A percentile compares a stretch with the other conserved stretches of the same genome.
phyloP scores from a whole-genome alignment of 1,140 invertebrate genomes.

The Gryllus bimaculatus region DNA sequence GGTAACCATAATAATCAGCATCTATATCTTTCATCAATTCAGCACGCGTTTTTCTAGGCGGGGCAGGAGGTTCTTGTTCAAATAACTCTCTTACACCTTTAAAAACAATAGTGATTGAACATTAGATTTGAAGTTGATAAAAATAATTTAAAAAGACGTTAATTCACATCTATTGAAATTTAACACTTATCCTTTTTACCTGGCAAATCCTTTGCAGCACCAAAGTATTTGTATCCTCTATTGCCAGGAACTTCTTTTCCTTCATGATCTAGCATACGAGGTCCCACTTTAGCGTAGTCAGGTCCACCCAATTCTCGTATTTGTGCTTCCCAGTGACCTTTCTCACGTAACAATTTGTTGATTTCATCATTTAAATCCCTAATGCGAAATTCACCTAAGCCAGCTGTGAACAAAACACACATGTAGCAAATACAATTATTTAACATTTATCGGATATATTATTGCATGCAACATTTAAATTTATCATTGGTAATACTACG shows the following conservation, averaged over 20 bases:
- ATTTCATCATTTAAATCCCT: conserved; percentile 99
- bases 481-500: too few species aligned
- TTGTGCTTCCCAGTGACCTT: conserved; percentile 94
- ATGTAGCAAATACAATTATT: too few species aligned
- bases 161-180: too few species aligned
- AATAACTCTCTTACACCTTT: conserved; percentile 91
- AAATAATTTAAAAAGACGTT: not conserved
- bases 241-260: conserved; percentile 96
- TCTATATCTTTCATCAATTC: conserved; percentile 98
- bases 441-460: too few species aligned
- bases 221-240: conserved; percentile 98
- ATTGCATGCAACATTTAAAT: too few species aligned
- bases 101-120: not conserved
- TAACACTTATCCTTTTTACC: conserved; percentile 34
- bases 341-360: conserved; percentile 92
- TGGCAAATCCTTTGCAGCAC: conserved; percentile 96
- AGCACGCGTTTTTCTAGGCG: conserved; percentile 81
- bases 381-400: conserved; percentile 95
- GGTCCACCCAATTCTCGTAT: conserved; percentile 92
- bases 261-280: conserved; percentile 91
- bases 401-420: conserved; percentile 50
- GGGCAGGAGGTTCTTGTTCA: conserved; percentile 85
- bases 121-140: not conserved
- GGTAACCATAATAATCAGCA: conserved; percentile 97
- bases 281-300: conserved; percentile 85